Percentiles rank a stretch among this genome's conserved stretches.
Evolutionary conservation across 2,113 vertebrate species (phyloP).

Genomic region (Coregonus clupeaformis): DNA sequence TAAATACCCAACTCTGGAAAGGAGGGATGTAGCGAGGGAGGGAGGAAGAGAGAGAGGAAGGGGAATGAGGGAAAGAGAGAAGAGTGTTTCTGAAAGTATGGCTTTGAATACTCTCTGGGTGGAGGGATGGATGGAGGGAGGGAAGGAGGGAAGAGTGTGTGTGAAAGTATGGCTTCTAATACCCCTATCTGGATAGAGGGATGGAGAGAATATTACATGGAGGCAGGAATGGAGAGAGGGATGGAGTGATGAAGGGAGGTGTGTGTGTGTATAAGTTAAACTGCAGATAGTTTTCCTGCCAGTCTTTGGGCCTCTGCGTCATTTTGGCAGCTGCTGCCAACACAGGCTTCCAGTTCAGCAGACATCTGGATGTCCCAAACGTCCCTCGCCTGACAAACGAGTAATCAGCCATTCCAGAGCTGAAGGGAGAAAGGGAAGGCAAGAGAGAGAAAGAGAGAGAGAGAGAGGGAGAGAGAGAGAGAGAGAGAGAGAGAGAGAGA

Average conservation of each 20-base stretch:
- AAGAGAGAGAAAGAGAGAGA: neutral
- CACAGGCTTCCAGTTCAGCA: constrained; percentile 63
- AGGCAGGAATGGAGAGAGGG: neutral
- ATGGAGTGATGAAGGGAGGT: neutral
- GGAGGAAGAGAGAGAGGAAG: too few species aligned
- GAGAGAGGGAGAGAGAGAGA: too few species aligned
- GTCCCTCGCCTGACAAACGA: constrained; percentile 2
- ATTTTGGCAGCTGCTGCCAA: constrained; percentile 55
- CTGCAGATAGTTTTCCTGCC: constrained; percentile 34
- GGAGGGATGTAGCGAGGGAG: too few species aligned
- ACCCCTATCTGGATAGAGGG: too few species aligned
- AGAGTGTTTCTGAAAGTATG: neutral
- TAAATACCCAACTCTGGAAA: neutral
- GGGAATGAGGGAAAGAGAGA: neutral
- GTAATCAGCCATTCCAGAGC: constrained; percentile 21
- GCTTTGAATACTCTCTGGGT: too few species aligned
- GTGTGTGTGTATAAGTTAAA: constrained; percentile 46
- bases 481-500: too few species aligned
- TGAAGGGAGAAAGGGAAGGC: constrained; percentile 8
- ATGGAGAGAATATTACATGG: neutral
- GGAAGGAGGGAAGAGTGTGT: too few species aligned
- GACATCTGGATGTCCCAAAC: constrained; percentile 66
- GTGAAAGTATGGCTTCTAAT: neutral
- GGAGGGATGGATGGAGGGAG: neutral
- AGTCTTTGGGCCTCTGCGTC: constrained; percentile 41